phyloP scores from a whole-genome alignment of 2,888 invertebrate genomes.

The Spilosoma lubricipeda region DNA sequence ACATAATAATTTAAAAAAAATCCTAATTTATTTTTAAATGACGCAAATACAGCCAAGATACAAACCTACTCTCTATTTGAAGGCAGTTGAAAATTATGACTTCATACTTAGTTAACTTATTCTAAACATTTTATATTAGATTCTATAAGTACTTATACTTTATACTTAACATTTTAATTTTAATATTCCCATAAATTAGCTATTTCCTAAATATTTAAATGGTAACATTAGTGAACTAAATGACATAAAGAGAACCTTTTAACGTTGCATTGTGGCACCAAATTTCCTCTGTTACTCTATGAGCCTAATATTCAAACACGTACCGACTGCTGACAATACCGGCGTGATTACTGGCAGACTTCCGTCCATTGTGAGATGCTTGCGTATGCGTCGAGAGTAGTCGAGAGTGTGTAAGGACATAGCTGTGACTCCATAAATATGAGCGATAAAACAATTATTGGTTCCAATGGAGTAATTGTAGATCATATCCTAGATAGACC shows the following conservation, averaged over 20 bases:
- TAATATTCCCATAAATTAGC: neutral
- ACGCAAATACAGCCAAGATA: no score
- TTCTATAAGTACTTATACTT: no score
- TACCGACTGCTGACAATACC: slow-evolving; percentile 42
- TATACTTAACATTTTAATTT: neutral
- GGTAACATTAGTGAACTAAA: neutral
- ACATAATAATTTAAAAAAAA: no score
- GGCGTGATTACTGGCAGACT: slow-evolving; percentile 61
- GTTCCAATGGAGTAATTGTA: slow-evolving; percentile 10
- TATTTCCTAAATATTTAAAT: neutral
- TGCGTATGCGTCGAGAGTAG: slow-evolving; percentile 38
- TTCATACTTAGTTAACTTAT: no score
- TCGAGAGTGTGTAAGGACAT: slow-evolving; percentile 21
- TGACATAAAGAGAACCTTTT: neutral
- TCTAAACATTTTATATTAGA: no score
- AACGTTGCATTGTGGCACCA: slow-evolving; percentile 31
- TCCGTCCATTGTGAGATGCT: slow-evolving; percentile 69
- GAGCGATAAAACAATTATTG: slow-evolving; percentile 25
- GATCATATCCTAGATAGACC: neutral
- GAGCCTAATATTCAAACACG: slow-evolving; percentile 27
- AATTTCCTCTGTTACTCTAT: slow-evolving; percentile 36
- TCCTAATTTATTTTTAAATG: no score
- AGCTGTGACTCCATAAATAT: slow-evolving; percentile 22
- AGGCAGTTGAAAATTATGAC: neutral
- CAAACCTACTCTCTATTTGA: neutral